Conservation (phyloP, 2,888 invertebrate genomes). For the Lydus trimaculatus region DNA sequence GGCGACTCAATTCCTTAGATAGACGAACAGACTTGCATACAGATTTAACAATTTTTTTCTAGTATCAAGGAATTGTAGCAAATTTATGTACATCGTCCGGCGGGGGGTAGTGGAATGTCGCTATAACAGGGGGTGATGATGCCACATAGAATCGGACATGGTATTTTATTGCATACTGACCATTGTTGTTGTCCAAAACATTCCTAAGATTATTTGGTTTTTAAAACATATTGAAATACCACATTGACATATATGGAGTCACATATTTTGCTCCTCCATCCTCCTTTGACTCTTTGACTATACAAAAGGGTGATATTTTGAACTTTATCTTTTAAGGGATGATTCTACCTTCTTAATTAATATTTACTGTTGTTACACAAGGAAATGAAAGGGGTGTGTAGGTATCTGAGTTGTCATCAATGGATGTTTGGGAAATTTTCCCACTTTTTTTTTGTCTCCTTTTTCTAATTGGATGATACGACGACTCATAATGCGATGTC, state of each 20-base stretch:
- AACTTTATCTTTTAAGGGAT: background rate
- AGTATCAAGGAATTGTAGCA: background rate
- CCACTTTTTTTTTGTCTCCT: background rate
- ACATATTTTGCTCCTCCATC: background rate
- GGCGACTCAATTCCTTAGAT: background rate
- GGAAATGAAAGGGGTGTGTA: background rate
- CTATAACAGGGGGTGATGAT: background rate
- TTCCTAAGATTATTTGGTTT: constrained; percentile 47
- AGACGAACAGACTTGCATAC: background rate
- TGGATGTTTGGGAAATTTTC: background rate
- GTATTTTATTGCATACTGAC: constrained; percentile 41
- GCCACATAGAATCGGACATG: constrained; percentile 14
- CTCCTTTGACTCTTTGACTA: background rate
- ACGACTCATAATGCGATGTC: constrained; percentile 12
- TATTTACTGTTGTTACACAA: background rate
- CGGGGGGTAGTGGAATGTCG: background rate
- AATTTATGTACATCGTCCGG: background rate
- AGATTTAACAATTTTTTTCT: background rate
- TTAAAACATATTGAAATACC: constrained; percentile 57
- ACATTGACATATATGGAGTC: constrained; percentile 50
- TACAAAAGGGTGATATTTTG: background rate
- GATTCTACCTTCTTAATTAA: background rate
- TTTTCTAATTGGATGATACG: constrained; percentile 23
- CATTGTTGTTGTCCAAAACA: constrained; percentile 41
- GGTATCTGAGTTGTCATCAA: background rate